Evolutionary conservation across 2,797 vertebrate species (phyloP), one percentile per base, ranked within the genome.

Genomic region (Pelodytes ibericus): DNA sequence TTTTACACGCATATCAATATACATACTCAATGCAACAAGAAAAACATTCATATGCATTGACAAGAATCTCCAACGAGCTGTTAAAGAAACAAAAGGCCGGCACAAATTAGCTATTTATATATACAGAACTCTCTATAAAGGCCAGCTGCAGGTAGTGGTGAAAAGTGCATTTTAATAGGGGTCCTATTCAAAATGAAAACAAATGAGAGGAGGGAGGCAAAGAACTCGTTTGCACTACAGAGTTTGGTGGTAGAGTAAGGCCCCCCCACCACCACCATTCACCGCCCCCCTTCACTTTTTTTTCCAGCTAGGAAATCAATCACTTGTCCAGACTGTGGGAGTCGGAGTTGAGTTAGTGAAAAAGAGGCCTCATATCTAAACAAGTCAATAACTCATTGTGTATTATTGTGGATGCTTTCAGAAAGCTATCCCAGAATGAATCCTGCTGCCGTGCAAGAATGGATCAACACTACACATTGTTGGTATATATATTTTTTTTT

Each of bases 381-480:
- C 90, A 93, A 92, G 92, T 94, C 93, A 94, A 94, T 93, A 94
- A 94, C 90, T 92, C 91, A 94, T 93, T 92, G 91, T 91, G 90
- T 90, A 88, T 91, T 86, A 91, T 93, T 93, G 93, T 92, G 81
- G 82, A 80, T 13, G 51, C 60, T 58, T 70, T 71, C 59, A 58
- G 44, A 58, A 58, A 41, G 60, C 59, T 11, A 60, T 81, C 87
- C 86, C 82, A 72, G 83, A 89, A 90, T 91, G 86, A 91, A 89
- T 90, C 88, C 90, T 89, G 89, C 90, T 87, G n/a, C 81, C 88
- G 89, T 90, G 88, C 87, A 88, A 84, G 53, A 81, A 78, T 81
- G 81, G 85, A 87, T 84, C 85, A 86, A 85, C 82, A 16, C 41
- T 44, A 2, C 10, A 3, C 41, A 13, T 44, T 44, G 41, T 2